These are phyloP conservation scores for Zosterops lateralis DNA, from an alignment of 2,113 vertebrate species.

Conservation along the genomic window DNA sequence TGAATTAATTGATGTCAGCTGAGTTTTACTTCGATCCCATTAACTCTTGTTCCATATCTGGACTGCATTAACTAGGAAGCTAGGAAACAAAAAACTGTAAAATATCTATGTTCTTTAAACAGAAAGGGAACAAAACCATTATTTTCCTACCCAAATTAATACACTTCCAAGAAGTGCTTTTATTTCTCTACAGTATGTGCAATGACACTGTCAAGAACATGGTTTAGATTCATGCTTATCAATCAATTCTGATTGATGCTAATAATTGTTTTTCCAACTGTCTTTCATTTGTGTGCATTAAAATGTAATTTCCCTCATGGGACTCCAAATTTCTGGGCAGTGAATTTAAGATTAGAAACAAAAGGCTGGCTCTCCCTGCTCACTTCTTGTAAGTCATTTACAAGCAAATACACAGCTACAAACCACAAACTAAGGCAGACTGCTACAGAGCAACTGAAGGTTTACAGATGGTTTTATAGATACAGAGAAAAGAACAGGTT, in stretches of 20 bases:
- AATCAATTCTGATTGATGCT: background rate
- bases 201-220: background rate
- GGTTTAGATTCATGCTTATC: background rate
- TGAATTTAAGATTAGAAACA: background rate
- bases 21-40: background rate
- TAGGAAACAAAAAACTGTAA: background rate
- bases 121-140: background rate
- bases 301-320: background rate
- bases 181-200: background rate
- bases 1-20: background rate
- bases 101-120: background rate
- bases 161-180: background rate
- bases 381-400: background rate
- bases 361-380: background rate
- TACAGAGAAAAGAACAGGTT: background rate
- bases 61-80: background rate
- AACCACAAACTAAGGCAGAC: background rate
- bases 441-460: background rate
- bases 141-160: background rate
- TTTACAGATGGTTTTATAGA: background rate
- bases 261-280: background rate
- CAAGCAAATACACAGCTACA: background rate
- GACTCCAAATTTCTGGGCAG: background rate
- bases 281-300: background rate
- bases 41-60: background rate